A percentile compares a stretch with the other conserved stretches of the same genome.
Evolutionary conservation across 2,797 vertebrate genomes (phyloP).

Genomic region (Hippocampus kuda): DNA sequence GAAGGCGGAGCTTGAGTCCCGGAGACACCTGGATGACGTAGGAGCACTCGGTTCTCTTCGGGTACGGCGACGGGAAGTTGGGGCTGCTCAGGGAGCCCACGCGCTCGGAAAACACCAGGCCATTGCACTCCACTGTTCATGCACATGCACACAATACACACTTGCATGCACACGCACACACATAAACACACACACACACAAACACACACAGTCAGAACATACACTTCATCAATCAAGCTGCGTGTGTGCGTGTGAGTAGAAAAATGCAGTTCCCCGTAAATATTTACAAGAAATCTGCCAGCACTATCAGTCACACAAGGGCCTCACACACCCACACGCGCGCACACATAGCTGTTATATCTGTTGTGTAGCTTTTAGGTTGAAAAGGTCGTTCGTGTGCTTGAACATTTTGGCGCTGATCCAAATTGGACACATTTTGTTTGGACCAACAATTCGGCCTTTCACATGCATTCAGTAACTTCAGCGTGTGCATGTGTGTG

Average conservation of each 20-base stretch:
- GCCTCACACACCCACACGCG: background rate
- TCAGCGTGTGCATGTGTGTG: background rate
- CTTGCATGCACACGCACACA: background rate
- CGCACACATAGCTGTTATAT: background rate
- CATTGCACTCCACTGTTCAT: constrained; percentile 84
- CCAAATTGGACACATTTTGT: background rate
- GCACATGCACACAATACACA: constrained; percentile 11
- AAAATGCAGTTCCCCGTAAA: background rate
- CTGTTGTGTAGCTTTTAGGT: background rate
- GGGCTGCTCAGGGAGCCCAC: constrained; percentile 74
- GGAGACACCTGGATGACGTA: constrained; percentile 79
- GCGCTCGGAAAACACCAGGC: constrained; percentile 77
- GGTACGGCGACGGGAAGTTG: constrained; percentile 82
- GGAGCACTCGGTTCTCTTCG: constrained; percentile 83
- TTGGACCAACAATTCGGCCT: background rate
- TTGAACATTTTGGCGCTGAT: background rate
- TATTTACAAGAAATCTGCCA: background rate
- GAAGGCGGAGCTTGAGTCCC: constrained; percentile 77
- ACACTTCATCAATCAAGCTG: background rate
- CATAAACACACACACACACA: background rate
- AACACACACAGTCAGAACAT: background rate
- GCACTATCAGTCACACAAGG: background rate
- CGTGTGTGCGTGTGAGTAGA: background rate
- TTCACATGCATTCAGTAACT: background rate
- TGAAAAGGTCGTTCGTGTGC: background rate